Evolutionary conservation across 2,797 vertebrate genomes (phyloP).

Genomic region (Argya squamiceps): DNA sequence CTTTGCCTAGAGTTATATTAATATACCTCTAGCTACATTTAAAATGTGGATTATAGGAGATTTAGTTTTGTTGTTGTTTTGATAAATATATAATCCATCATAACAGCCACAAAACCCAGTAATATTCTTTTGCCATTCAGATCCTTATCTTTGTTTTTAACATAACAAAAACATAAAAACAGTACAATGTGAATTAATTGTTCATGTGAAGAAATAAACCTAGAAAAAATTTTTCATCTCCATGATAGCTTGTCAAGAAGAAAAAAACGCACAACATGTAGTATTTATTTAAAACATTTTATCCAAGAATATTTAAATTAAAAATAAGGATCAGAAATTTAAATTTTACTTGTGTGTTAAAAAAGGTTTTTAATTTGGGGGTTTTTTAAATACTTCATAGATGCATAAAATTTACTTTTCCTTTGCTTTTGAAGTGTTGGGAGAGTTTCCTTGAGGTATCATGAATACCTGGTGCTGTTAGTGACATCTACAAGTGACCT

Average conservation of each 20-base stretch:
- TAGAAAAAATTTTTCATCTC: not conserved
- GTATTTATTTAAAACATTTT: not conserved
- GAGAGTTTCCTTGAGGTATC: not conserved
- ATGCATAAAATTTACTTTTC: not conserved
- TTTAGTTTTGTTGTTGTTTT: not conserved
- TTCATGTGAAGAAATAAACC: not conserved
- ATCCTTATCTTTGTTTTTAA: not conserved
- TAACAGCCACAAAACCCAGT: not conserved
- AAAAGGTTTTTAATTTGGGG: not conserved
- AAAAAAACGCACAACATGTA: fast-evolving
- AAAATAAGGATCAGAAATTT: not conserved
- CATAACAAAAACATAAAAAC: not conserved
- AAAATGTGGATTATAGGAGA: not conserved
- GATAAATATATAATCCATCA: not conserved
- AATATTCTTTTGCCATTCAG: not conserved
- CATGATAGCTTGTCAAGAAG: not conserved
- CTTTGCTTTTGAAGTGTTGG: not conserved
- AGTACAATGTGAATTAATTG: not conserved
- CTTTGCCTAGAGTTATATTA: not conserved
- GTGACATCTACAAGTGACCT: not conserved
- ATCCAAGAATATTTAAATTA: not conserved
- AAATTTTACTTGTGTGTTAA: not conserved
- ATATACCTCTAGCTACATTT: not conserved
- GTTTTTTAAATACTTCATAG: not conserved
- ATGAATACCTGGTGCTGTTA: not conserved